These are phyloP conservation scores for Zaprionus kolodkinae DNA, from an alignment of 1,140 invertebrate genomes.

Conservation along the genomic window DNA sequence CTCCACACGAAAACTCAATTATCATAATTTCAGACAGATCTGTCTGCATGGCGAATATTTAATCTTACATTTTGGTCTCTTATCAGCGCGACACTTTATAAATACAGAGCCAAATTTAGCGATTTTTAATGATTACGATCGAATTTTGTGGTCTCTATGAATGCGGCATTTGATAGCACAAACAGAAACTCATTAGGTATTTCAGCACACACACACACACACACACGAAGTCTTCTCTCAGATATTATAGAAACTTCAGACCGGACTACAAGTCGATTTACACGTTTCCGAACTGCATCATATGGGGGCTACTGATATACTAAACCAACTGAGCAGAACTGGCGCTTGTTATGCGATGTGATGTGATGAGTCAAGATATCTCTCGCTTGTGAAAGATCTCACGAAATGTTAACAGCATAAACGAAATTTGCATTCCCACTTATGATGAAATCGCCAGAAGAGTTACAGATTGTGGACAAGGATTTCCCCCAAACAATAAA, in stretches of 20 bases:
- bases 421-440: conserved; percentile 1
- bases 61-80: background rate
- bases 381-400: background rate
- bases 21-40: background rate
- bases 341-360: background rate
- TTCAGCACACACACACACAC: background rate
- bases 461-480: background rate
- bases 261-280: background rate
- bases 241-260: background rate
- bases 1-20: background rate
- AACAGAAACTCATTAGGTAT: background rate
- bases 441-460: background rate
- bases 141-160: background rate
- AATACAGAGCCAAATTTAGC: background rate
- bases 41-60: background rate
- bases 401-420: background rate
- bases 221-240: no score
- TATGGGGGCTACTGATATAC: background rate
- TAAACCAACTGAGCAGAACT: background rate
- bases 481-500: background rate
- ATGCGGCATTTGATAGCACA: background rate
- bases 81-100: background rate
- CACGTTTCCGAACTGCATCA: background rate
- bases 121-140: background rate
- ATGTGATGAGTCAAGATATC: background rate